Percentiles rank a stretch among this genome's conserved stretches.
Conservation (phyloP, 2,113 vertebrate species). For the Helogale parvula region DNA sequence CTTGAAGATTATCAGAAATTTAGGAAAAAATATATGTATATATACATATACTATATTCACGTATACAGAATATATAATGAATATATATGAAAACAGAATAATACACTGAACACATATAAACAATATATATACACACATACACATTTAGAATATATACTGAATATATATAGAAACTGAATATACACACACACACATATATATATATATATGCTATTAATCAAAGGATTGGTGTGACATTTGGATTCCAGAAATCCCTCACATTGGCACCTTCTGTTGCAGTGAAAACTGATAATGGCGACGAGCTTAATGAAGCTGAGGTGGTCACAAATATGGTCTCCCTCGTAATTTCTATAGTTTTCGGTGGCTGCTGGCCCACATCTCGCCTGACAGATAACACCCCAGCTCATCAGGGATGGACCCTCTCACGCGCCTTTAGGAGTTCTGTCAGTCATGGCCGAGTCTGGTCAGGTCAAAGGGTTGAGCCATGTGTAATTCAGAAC, state of each 20-base stretch:
- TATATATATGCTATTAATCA: not conserved
- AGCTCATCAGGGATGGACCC: slow-evolving; percentile 85
- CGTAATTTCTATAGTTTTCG: slow-evolving; percentile 84
- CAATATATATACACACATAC: not conserved
- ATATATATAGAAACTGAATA: not conserved
- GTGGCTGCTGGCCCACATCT: slow-evolving; percentile 85
- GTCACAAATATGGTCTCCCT: slow-evolving; percentile 76
- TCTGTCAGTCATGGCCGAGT: slow-evolving; percentile 84
- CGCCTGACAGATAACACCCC: slow-evolving; percentile 90
- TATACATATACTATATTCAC: not conserved
- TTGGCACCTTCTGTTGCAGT: slow-evolving; percentile 82
- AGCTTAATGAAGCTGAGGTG: slow-evolving; percentile 83
- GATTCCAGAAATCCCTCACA: slow-evolving; percentile 73
- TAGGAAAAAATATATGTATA: not conserved
- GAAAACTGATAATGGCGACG: slow-evolving; percentile 75
- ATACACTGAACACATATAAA: too few species aligned
- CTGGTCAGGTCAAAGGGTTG: slow-evolving; percentile 90
- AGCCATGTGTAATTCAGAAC: slow-evolving; percentile 91
- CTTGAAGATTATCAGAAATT: slow-evolving; percentile 45
- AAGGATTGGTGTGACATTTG: slow-evolving; percentile 69
- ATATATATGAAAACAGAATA: too few species aligned
- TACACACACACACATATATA: not conserved
- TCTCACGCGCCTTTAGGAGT: slow-evolving; percentile 85
- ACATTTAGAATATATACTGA: not conserved
- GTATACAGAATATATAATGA: not conserved